A percentile compares a stretch with the other conserved stretches of the same genome.
Evolutionary conservation across 2,888 invertebrate genomes (phyloP).

Genomic region (Diploptera punctata): DNA sequence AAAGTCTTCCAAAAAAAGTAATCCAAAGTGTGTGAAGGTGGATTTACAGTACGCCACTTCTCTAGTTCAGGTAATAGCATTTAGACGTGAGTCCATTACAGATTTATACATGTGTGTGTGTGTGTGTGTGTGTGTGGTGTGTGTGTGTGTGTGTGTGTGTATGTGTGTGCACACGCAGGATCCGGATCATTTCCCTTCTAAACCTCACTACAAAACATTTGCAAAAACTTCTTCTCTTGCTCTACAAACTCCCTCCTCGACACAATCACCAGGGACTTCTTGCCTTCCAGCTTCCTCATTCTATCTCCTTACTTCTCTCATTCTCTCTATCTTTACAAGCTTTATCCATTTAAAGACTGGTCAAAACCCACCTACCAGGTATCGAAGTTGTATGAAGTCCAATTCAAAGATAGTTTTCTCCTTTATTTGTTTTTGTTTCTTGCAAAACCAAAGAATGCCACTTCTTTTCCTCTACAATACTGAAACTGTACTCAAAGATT

Average conservation of each 20-base stretch:
- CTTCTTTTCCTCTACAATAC: no score
- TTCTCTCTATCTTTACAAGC: background rate
- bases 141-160: no score
- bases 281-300: background rate
- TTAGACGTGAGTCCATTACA: conserved; percentile 42
- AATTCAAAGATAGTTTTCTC: no score
- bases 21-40: no score
- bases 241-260: no score
- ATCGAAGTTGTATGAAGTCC: no score
- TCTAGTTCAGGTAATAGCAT: conserved; percentile 38
- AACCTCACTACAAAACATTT: conserved; percentile 6
- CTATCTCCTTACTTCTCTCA: no score
- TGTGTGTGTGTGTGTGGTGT: no score
- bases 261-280: conserved; percentile 1
- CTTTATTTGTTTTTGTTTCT: no score
- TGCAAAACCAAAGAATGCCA: no score
- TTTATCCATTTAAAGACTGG: conserved; percentile 3
- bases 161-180: conserved; percentile 4
- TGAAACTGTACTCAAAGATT: no score
- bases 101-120: conserved; percentile 36
- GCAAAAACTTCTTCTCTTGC: conserved; percentile 17
- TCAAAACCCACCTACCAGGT: background rate
- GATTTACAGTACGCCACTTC: background rate
- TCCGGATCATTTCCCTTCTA: conserved; percentile 20
- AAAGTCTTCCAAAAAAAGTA: no score